Conservation (phyloP, 2,888 invertebrate genomes). For the Psylliodes chrysocephalus region DNA sequence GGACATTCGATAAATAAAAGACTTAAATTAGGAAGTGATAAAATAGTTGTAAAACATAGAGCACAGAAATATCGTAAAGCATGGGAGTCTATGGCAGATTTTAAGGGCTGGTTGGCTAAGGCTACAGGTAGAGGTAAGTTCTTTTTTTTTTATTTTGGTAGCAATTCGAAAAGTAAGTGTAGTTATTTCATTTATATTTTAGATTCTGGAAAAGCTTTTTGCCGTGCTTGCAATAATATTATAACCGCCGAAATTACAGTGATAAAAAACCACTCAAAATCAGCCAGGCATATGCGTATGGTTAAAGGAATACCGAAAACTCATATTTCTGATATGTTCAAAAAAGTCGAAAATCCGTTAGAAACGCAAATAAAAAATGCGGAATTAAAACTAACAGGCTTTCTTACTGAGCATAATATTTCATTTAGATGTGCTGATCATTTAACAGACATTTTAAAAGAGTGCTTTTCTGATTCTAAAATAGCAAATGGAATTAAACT, state of each 20-base stretch:
- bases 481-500: background rate
- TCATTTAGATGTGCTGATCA: slow-evolving; percentile 37
- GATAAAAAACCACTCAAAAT: background rate
- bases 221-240: too few species aligned
- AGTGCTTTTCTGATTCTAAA: slow-evolving; percentile 28
- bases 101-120: too few species aligned
- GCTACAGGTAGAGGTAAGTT: too few species aligned
- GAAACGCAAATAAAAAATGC: background rate
- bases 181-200: too few species aligned
- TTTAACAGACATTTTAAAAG: slow-evolving; percentile 27
- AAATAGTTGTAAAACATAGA: too few species aligned
- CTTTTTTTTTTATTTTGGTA: too few species aligned
- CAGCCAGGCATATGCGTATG: background rate
- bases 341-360: background rate
- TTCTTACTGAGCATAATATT: slow-evolving; percentile 40
- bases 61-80: too few species aligned
- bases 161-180: too few species aligned
- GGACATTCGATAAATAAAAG: too few species aligned
- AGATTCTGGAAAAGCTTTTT: too few species aligned
- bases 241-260: background rate
- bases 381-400: slow-evolving; percentile 38
- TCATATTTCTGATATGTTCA: background rate
- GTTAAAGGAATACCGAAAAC: background rate
- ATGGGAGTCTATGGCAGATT: too few species aligned
- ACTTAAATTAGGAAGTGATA: too few species aligned